Percentiles rank a stretch among this genome's conserved stretches.
These are phyloP conservation scores for Dryobota labecula DNA, from an alignment of 2,888 invertebrate genomes.

Conservation along the genomic window DNA sequence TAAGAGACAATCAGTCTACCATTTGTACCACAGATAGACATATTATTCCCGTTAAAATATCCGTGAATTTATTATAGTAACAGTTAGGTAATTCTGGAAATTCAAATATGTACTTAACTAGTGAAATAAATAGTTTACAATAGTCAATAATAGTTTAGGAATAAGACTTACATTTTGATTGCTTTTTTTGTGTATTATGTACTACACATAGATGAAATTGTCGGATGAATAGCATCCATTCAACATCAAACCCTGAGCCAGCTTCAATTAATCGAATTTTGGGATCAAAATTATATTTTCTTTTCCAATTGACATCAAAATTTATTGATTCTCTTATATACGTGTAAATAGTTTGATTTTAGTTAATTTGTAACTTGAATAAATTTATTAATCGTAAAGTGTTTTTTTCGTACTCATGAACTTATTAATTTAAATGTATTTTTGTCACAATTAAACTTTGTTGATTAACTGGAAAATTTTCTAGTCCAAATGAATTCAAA, in stretches of 20 bases:
- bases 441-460: conserved; percentile 17
- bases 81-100: conserved; percentile 70
- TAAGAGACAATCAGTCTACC: conserved; percentile 59
- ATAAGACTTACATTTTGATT: conserved; percentile 73
- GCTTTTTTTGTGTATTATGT: conserved; percentile 55
- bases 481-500: conserved; percentile 53
- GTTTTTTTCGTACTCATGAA: conserved; percentile 14
- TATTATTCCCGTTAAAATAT: conserved; percentile 66
- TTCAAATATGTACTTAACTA: conserved; percentile 85
- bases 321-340: conserved; percentile 61
- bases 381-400: conserved; percentile 14
- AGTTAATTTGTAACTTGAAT: conserved; percentile 2
- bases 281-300: conserved; percentile 84
- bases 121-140: conserved; percentile 80
- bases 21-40: conserved; percentile 61
- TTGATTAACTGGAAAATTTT: background rate
- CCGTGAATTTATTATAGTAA: conserved; percentile 69
- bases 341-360: conserved; percentile 66
- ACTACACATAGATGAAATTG: conserved; percentile 53
- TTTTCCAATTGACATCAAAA: conserved; percentile 75
- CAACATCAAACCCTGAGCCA: conserved; percentile 48
- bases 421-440: conserved; percentile 14
- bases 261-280: conserved; percentile 70
- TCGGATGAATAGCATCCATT: conserved; percentile 31
- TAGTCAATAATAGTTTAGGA: conserved; percentile 79